Evolutionary conservation across 2,888 invertebrate genomes (phyloP), one percentile per base, ranked within the genome.

Genomic region (Ophraella communa): DNA sequence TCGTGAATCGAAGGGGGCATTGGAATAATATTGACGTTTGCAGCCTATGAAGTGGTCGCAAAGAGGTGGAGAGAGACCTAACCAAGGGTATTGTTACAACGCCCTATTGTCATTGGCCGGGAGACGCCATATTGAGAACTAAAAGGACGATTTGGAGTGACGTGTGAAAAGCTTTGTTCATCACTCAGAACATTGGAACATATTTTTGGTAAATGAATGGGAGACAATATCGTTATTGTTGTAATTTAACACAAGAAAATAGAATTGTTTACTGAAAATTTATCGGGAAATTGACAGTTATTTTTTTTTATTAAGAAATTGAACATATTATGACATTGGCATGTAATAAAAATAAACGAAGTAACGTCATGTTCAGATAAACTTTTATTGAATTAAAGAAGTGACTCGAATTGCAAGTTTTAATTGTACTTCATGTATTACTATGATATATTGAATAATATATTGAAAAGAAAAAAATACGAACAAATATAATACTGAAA

Each of bases 1-100:
- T 51, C 49, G 49, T 51, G 49, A 27, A 51, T 51, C 49, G 27
- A 51, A 51, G 76, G 77, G 76, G 77, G 77, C 76, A 75, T 74
- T 76, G 75, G 66, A 76, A 78, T 76, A 80, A 80, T 80, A 79
- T 79, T 80, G 77, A 79, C 77, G 77, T 24, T 51, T 51, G 49
- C 71, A 76, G 76, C 76, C 76, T 76, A 77, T 78, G 79, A 79
- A 79, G 78, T 79, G 77, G 78, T 74, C 76, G 73, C 74, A 73
- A 75, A 73, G 76, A 45, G 45, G 45, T 21, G 21, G 45, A 45
- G 45, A 74, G 65, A 71, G 72, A 67, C 71, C 70, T 72, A 69
- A 64, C 64, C 65, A 39, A 59, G 59, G 59, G 59, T 64, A 71
- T 73, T 67, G 71, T 71, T 39, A 47, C 17, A 59, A 51, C 49